phyloP scores from a whole-genome alignment of 53 echinoderm and acorn worm genomes.

The Temnopleurus reevesii region DNA sequence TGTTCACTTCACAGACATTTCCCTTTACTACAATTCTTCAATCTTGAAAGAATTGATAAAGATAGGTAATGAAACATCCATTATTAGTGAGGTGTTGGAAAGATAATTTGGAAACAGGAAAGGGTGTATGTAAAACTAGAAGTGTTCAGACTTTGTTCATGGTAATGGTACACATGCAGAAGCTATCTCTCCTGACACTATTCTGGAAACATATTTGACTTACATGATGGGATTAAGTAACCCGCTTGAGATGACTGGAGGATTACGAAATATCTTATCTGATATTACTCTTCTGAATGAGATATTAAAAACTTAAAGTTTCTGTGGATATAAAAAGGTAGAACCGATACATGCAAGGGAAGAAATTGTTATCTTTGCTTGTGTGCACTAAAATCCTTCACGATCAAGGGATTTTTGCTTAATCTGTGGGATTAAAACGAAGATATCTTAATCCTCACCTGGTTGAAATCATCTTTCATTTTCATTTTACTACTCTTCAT shows the following conservation, averaged over 20 bases:
- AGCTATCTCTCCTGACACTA: not conserved
- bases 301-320: not conserved
- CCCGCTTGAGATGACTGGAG: not conserved
- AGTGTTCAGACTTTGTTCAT: not conserved
- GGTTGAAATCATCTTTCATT: conserved; percentile 24
- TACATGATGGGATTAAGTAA: not conserved
- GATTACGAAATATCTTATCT: not conserved
- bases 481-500: not conserved
- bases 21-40: not conserved
- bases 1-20: not conserved
- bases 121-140: not conserved
- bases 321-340: not conserved
- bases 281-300: not conserved
- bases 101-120: not conserved
- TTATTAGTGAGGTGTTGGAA: not conserved
- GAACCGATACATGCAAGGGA: no score
- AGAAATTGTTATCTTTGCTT: not conserved
- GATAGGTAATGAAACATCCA: not conserved
- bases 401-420: not conserved
- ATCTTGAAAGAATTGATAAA: not conserved
- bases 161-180: not conserved
- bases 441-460: conserved; percentile 48
- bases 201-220: not conserved
- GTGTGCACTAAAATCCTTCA: not conserved
- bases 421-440: conserved; percentile 16